Evolutionary conservation across 2,113 vertebrate species (phyloP).

Genomic region (Anolis carolinensis): DNA sequence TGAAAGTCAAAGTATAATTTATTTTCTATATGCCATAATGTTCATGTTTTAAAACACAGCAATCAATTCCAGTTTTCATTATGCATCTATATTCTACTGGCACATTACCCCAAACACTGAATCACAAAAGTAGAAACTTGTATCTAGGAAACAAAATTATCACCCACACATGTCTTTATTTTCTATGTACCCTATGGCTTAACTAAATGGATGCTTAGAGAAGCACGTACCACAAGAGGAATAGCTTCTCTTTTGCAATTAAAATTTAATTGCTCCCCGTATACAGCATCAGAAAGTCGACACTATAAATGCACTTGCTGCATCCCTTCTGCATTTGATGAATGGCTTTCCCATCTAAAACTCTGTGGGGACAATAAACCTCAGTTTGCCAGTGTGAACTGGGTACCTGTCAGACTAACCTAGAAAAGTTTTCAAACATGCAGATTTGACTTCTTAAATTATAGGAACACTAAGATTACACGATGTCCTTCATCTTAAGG

Average conservation of each 20-base stretch:
- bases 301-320: constrained; percentile 31
- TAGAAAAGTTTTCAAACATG: neutral
- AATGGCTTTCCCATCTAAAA: neutral
- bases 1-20: neutral
- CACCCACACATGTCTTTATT: constrained; percentile 5
- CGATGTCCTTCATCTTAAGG: neutral
- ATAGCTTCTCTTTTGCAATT: constrained; percentile 10
- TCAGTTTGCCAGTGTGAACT: neutral
- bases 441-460: constrained; percentile 23
- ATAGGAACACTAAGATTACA: neutral
- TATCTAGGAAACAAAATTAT: constrained; percentile 20
- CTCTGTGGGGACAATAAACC: constrained; percentile 18
- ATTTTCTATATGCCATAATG: neutral
- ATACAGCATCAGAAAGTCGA: constrained; percentile 15
- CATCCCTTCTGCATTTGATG: neutral
- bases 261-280: constrained; percentile 43
- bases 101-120: neutral
- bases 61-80: neutral
- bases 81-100: neutral
- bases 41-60: neutral
- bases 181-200: constrained; percentile 10
- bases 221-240: neutral
- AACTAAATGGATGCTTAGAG: neutral
- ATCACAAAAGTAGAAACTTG: neutral
- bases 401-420: neutral